Evolutionary conservation across 2,113 vertebrate species (phyloP).

Genomic region (Dendropsophus ebraccatus): DNA sequence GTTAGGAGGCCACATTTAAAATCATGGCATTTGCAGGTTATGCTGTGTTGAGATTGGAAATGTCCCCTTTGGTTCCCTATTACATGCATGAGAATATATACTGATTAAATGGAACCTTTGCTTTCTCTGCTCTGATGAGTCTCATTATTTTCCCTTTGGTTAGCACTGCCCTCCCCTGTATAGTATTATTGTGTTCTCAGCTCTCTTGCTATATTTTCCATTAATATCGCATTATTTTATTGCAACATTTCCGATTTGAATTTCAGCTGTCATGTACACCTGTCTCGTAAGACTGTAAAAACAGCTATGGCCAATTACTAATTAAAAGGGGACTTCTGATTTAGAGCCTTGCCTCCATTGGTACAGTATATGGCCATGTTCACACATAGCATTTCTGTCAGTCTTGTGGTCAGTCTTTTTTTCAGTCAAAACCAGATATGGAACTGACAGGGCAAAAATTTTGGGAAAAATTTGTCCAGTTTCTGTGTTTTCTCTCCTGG

Average conservation of each 20-base stretch:
- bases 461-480: no score
- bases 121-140: slow-evolving; percentile 26
- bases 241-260: not conserved
- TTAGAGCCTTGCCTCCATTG: no score
- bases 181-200: not conserved
- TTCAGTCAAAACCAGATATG: no score
- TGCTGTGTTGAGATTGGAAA: not conserved
- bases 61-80: slow-evolving; percentile 20
- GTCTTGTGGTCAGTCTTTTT: no score
- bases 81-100: slow-evolving; percentile 35
- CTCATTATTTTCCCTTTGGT: slow-evolving; percentile 15
- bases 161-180: no score
- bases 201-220: not conserved
- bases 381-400: no score
- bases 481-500: no score
- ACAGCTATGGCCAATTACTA: no score
- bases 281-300: not conserved
- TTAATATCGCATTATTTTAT: not conserved
- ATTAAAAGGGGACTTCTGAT: no score
- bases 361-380: no score
- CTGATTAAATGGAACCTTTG: slow-evolving; percentile 9
- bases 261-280: not conserved
- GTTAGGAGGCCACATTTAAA: not conserved
- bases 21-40: slow-evolving; percentile 4
- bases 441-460: no score